These are phyloP conservation scores for Darevskia nairensis DNA, from an alignment of 2,797 vertebrate genomes.

Conservation along the genomic window DNA sequence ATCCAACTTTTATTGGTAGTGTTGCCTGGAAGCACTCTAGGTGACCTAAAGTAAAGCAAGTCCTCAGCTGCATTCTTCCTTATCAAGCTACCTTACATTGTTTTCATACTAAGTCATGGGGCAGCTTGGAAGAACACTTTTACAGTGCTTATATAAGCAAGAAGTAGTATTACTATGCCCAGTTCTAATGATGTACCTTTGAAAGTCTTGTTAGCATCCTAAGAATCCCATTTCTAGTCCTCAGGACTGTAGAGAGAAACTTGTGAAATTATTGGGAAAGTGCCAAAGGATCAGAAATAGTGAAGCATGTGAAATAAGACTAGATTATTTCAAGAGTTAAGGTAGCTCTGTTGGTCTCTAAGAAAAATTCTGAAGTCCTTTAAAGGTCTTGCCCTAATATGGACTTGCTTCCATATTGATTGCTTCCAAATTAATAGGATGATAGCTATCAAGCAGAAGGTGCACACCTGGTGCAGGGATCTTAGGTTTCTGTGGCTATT, in stretches of 20 bases:
- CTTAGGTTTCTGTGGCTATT: too few relatives aligned
- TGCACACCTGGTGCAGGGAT: too few relatives aligned
- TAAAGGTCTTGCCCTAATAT: too few relatives aligned
- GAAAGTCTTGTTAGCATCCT: background rate
- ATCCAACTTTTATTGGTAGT: background rate
- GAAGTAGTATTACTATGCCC: background rate
- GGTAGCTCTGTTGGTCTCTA: too few relatives aligned
- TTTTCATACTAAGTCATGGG: background rate
- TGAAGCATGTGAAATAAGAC: too few relatives aligned
- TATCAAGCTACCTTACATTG: background rate
- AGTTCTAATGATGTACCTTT: background rate
- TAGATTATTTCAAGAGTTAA: background rate
- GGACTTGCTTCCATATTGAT: too few relatives aligned
- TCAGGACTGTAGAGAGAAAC: background rate
- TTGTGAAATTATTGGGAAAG: background rate
- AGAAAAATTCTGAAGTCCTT: too few relatives aligned
- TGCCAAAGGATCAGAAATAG: background rate
- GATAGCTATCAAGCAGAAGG: too few relatives aligned
- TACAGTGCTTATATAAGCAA: conserved; percentile 4
- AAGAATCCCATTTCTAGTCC: background rate
- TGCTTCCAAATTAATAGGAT: too few relatives aligned
- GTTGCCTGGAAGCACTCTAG: background rate
- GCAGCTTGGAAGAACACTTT: background rate
- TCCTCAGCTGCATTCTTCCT: background rate
- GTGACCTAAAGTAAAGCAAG: background rate